Percentiles rank a stretch among this genome's conserved stretches.
Conservation (phyloP, 2,113 vertebrate genomes). For the Miniopterus natalensis region DNA sequence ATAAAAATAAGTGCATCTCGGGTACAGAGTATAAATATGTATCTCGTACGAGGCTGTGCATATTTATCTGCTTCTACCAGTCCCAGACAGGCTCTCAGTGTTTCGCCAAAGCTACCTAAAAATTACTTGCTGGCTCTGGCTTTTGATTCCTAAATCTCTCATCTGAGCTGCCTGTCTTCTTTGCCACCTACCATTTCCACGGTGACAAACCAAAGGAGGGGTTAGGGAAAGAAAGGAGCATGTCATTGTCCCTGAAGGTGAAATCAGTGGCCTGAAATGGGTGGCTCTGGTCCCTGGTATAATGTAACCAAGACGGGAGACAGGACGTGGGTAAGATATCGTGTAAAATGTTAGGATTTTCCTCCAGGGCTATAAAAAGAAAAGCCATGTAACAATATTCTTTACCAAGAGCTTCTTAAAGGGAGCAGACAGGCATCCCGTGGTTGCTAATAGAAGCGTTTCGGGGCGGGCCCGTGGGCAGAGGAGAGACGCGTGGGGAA, state of each 20-base stretch:
- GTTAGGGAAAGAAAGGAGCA: background rate
- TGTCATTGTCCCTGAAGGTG: background rate
- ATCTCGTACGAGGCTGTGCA: constrained; percentile 9
- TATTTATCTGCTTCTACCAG: constrained; percentile 30
- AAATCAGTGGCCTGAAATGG: background rate
- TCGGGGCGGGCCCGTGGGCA: background rate
- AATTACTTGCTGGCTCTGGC: background rate
- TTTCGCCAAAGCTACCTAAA: constrained; percentile 43
- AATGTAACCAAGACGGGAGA: background rate
- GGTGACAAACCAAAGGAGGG: background rate
- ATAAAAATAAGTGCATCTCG: constrained; percentile 56
- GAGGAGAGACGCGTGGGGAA: background rate
- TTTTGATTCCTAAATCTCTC: constrained; percentile 25
- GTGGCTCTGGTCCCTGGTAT: background rate
- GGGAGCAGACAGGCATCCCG: background rate
- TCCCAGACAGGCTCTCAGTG: background rate
- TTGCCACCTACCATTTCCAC: constrained; percentile 39
- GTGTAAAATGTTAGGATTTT: background rate
- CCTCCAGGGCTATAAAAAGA: background rate
- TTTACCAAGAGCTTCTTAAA: constrained; percentile 41
- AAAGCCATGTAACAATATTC: background rate
- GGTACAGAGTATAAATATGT: background rate
- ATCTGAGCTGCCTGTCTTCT: constrained; percentile 34
- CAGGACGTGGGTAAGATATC: background rate
- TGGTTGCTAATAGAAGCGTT: background rate